phyloP scores from a whole-genome alignment of 2,113 vertebrate genomes.

The Eptatretus burgeri region DNA sequence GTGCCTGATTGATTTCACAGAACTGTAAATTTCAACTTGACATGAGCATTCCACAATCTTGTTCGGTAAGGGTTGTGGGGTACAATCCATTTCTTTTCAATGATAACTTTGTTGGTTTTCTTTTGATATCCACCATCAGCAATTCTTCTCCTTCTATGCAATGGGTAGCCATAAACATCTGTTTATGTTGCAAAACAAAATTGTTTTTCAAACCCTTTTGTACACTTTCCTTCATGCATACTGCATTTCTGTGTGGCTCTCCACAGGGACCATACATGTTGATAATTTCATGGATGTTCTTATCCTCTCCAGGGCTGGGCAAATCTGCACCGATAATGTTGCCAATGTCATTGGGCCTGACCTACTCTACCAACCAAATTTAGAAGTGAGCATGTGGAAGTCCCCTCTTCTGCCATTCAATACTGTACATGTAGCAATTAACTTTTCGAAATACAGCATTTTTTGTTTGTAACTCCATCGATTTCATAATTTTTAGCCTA shows the following conservation, averaged over 20 bases:
- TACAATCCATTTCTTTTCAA: neutral
- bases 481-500: neutral
- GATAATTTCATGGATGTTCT: neutral
- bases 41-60: neutral
- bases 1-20: neutral
- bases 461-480: neutral
- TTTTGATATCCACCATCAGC: neutral
- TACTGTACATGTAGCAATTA: neutral
- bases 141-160: neutral
- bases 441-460: neutral
- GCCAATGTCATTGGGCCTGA: neutral
- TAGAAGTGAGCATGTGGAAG: neutral
- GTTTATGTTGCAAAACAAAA: neutral
- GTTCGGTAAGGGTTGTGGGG: neutral
- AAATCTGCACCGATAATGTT: neutral
- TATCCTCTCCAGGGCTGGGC: neutral
- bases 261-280: neutral
- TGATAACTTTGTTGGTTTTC: neutral
- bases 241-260: neutral
- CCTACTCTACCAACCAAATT: neutral
- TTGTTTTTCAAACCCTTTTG: neutral
- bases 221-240: neutral
- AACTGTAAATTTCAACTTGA: neutral
- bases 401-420: neutral
- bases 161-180: neutral